Evolutionary conservation across 2,888 invertebrate species (phyloP), one percentile per base, ranked within the genome.

Genomic region (Ichneumoninae sp.): DNA sequence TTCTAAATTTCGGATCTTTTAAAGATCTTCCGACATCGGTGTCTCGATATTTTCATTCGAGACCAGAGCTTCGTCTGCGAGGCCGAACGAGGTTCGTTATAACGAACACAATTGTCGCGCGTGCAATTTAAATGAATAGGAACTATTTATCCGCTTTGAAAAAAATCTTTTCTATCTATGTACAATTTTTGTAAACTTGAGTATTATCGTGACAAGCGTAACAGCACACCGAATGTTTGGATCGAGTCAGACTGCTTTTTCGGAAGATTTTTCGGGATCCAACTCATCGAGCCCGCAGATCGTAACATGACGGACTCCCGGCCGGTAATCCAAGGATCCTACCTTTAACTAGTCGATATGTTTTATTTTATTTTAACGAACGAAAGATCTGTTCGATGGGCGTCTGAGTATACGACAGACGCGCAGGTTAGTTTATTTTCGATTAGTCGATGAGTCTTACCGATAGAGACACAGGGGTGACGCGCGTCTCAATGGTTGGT

Each of bases 381-480:
- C 40, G 26, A n/a, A 50, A 50, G 54, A 50, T 77, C 26, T n/a
- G 54, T 47, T 74, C 47, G 50, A 44, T n/a, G 7, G 3, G 16
- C 16, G 3, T 33, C 16, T 4, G 52, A 10, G 44, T 22, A n/a
- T 40, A 19, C 7, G 22, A 26, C 40, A 40, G 60, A 62, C 40
- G 44, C 40, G 33, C 44, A 44, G 7, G 40, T 26, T 78, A 47
- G 16, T 47, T 60, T 78, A 10, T 40, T 50, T 22, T 75, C 74
- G 71, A 50, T 90, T 85, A 93, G 81, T 92, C 92, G 76, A 93
- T 89, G 75, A 93, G 89, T 89, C 89, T 93, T 80, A 93, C 88
- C 33, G 93, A 93, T 76, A 93, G 88, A 54, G 93, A 93, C 80
- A 93, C 87, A 54, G 93, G 92, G 54, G 93, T 93, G 68, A 92